Percentiles rank a stretch among this genome's conserved stretches.
phyloP scores from a whole-genome alignment of 2,113 vertebrate species.

The Corynorhinus townsendii region DNA sequence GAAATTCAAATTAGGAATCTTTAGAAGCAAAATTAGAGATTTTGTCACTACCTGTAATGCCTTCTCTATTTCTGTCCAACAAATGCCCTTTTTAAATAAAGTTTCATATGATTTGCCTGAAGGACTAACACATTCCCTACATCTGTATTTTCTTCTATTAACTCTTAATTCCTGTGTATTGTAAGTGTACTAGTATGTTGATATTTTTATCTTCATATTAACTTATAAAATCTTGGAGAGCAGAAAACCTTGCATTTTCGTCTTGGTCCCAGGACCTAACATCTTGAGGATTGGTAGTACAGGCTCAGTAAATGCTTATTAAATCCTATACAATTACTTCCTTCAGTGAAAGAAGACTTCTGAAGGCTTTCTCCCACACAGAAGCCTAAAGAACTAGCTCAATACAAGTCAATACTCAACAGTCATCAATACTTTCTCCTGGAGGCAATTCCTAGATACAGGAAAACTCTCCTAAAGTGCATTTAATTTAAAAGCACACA shows the following conservation, averaged over 20 bases:
- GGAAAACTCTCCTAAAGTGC: background rate
- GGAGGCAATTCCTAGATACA: background rate
- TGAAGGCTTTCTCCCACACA: background rate
- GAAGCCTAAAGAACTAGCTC: background rate
- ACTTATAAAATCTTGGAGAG: background rate
- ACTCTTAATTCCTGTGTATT: background rate
- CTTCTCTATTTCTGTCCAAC: background rate
- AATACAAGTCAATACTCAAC: background rate
- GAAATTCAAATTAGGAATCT: background rate
- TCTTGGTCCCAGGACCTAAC: background rate
- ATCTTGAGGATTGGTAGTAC: background rate
- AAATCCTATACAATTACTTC: background rate
- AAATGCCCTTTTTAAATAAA: background rate
- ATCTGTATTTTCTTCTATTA: background rate
- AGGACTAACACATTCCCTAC: background rate
- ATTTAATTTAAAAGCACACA: background rate
- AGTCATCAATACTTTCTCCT: background rate
- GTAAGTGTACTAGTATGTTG: background rate
- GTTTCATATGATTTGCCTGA: background rate
- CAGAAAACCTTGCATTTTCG: background rate
- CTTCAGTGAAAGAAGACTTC: background rate
- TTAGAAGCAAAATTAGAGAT: background rate
- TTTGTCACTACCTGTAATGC: background rate
- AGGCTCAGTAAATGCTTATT: background rate
- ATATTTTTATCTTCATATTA: background rate